Base-by-base conservation (phyloP, 2,797 vertebrate species). In the Anabas testudineus region DNA sequence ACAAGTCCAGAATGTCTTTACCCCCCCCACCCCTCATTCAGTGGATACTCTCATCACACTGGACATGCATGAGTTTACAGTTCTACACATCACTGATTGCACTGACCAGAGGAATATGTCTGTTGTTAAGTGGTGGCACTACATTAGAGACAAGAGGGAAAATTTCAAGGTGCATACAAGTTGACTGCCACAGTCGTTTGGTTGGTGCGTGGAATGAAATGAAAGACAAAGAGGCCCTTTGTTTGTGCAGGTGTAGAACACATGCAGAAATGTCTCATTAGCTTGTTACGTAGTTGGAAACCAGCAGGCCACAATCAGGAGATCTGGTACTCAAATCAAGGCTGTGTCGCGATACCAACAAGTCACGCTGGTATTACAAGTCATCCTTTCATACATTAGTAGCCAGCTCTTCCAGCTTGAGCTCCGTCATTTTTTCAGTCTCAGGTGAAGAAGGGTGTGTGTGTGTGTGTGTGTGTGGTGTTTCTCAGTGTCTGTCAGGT, bases 341-440 rank as follows among this genome's bases (percentile, higher is more conserved):
- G 92, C 80, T 68, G 84, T 54, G 64, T 69, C 54, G 52, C 5
- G 21, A 79, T 53, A 76, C 81, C 67, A 39, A 63, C 62, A 46
- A 68, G 77, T 48, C 24, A 32, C 45, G 53, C 72, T 49, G 57
- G 71, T 41, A 54, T 71, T 36, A 81, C 80, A 37, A 58, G 53
- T 81, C 82, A 80, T 89, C 90, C 94, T 85, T 80, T 95, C 93
- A 94, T 91, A 77, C 92, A 90, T 74, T 71, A 93, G 90, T 57
- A 68, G 81, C 84, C 82, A 79, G 81, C 30, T 74, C 45, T 42
- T 77, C 42, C 63, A 48, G 60, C 39, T 65, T 49, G 46, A 60
- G 58, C 60, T 67, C 57, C 15, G 74, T 7, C 9, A 66, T 26
- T 63, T 74, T n/a, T 66, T 81, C 48, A 66, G 71, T 81, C 74